Base-by-base conservation (phyloP, 1,140 invertebrate genomes). In the Heliothis subflexa region DNA sequence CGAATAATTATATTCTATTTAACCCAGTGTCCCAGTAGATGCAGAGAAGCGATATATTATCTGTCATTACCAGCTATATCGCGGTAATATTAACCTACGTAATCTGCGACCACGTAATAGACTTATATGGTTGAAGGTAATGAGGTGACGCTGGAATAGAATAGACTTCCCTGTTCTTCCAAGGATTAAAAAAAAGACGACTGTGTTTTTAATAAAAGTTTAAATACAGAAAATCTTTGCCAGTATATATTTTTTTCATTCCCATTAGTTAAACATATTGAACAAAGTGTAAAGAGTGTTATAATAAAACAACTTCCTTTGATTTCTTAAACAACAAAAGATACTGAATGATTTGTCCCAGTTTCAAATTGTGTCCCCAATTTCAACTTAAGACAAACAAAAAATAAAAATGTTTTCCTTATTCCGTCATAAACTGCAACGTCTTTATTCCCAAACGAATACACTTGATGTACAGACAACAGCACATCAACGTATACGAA, bases 381-480 rank as follows among this genome's bases (percentile, higher is more conserved):
- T 40, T 40, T 40, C 0, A 40, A 40, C 33, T 40, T 5, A 40
- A 7, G 5, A 40, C 33, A 40, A 40, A 40, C 3, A 40, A 40
- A 25, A 13, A 68, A 49, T 10, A 3, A 12, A 68, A 50, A 50
- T 11, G 11, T 68, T 68, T 68, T 68, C 45, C 64, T 68, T 68
- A 70, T 70, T 50, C 14, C 1, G 21, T 28, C 68, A 71, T 71
- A 71, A 71, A 55, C 18, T 55, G 50, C 49, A 71, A 71, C 68
- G 18, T 40, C 50, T 70, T 52, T 52, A 10, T 55, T 71, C 52
- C 14, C 52, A 70, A 68, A 70, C 18, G n/a, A 55, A 71, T 33
- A 71, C 68, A 71, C 50, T 55, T 54, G 68, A 71, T 55, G 16
- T 59, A 61, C 54, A 74, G n/a, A n/a, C n/a, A n/a, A n/a, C n/a